Conservation (phyloP, 2,113 vertebrate species). For the Entelurus aequoreus region DNA sequence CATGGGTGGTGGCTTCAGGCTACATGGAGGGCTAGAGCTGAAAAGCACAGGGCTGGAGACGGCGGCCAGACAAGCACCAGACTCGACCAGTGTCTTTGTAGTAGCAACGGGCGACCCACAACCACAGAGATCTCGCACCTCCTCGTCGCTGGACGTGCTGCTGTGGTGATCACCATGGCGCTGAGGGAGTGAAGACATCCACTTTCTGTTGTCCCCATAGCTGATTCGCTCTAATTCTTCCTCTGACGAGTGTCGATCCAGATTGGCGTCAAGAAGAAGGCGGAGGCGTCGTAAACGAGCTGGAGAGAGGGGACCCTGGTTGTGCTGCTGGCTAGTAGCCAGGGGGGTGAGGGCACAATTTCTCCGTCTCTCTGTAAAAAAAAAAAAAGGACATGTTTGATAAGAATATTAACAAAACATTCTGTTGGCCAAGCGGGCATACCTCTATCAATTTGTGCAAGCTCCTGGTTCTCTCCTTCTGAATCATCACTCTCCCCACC, state of each 20-base stretch:
- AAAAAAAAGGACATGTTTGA: neutral
- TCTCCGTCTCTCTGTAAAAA: slow-evolving; percentile 75
- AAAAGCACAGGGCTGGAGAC: slow-evolving; percentile 82
- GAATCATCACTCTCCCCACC: slow-evolving; percentile 88
- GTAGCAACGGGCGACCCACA: slow-evolving; percentile 49
- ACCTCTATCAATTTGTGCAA: slow-evolving; percentile 91
- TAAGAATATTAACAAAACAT: neutral
- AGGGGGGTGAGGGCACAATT: slow-evolving; percentile 81
- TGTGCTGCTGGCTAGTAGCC: slow-evolving; percentile 84
- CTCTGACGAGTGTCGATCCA: slow-evolving; percentile 85
- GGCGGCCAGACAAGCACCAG: slow-evolving; percentile 46
- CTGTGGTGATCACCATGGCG: slow-evolving; percentile 72
- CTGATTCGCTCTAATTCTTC: slow-evolving; percentile 88
- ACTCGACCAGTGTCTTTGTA: slow-evolving; percentile 39
- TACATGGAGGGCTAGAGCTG: slow-evolving; percentile 85
- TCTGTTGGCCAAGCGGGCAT: slow-evolving; percentile 11
- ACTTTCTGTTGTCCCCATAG: slow-evolving; percentile 78
- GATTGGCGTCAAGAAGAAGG: slow-evolving; percentile 76
- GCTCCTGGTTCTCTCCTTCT: slow-evolving; percentile 89
- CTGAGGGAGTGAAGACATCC: slow-evolving; percentile 68
- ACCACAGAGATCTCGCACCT: slow-evolving; percentile 82
- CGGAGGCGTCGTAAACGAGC: slow-evolving; percentile 74
- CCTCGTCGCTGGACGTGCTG: slow-evolving; percentile 85
- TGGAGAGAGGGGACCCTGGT: slow-evolving; percentile 79
- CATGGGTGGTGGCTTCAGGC: slow-evolving; percentile 74